Conservation (phyloP, 2,797 vertebrate genomes). For the Clarias fuscus region DNA sequence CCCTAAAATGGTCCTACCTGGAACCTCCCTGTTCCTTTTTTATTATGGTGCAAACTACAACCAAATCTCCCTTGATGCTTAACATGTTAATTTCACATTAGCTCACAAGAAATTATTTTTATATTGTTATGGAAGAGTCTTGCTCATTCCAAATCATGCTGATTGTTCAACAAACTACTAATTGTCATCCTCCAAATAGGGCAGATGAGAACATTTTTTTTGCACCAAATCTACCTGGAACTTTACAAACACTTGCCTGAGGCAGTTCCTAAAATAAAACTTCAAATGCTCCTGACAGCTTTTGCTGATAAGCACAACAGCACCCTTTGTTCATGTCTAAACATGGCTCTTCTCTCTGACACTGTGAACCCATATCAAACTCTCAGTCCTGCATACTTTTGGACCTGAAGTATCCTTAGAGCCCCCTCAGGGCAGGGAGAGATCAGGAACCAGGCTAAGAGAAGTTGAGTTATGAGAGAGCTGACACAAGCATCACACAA, state of each 20-base stretch:
- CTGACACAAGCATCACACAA: conserved; percentile 48
- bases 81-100: background rate
- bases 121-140: conserved; percentile 28
- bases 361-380: conserved; percentile 78
- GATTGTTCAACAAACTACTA: conserved; percentile 51
- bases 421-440: conserved; percentile 51
- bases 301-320: conserved; percentile 77
- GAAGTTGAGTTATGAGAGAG: conserved; percentile 73
- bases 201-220: conserved; percentile 66
- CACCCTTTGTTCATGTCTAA: conserved; percentile 70
- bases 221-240: conserved; percentile 74
- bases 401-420: conserved; percentile 61
- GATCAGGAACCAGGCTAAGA: conserved; percentile 59
- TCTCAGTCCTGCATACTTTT: conserved; percentile 71
- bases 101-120: background rate
- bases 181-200: conserved; percentile 48
- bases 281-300: conserved; percentile 78
- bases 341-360: conserved; percentile 74
- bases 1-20: background rate
- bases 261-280: conserved; percentile 74
- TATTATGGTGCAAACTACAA: background rate
- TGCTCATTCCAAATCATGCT: conserved; percentile 47
- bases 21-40: too few relatives aligned
- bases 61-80: background rate
- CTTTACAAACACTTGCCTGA: conserved; percentile 72